These are phyloP conservation scores for Zenarchopterus dispar DNA, from an alignment of 2,797 vertebrate genomes.

Conservation along the genomic window DNA sequence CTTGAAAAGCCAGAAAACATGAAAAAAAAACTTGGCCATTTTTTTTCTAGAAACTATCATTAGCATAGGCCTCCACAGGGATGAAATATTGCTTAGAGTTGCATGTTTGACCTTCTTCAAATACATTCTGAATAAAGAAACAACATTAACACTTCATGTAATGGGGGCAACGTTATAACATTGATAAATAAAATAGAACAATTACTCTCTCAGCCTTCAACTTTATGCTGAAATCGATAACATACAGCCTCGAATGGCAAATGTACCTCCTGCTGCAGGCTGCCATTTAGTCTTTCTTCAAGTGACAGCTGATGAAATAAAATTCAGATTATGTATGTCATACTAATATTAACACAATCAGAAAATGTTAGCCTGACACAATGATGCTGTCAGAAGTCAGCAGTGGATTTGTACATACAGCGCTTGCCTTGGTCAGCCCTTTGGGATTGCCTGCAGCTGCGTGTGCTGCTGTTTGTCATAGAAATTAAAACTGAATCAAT, in stretches of 20 bases:
- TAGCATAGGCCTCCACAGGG: too few species aligned
- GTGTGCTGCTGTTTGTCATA: constrained; percentile 16
- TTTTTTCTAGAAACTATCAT: too few species aligned
- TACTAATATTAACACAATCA: constrained; percentile 29
- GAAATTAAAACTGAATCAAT: constrained; percentile 33
- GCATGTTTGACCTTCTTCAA: background rate
- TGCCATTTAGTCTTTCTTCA: constrained; percentile 4
- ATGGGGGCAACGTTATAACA: too few species aligned
- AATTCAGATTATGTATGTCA: constrained; percentile 22
- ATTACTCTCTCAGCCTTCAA: background rate
- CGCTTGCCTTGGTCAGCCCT: constrained; percentile 14
- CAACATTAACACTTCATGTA: too few species aligned
- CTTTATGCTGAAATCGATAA: background rate
- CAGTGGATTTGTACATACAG: background rate
- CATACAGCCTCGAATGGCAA: background rate
- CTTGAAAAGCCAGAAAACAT: too few species aligned
- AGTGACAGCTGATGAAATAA: constrained; percentile 30
- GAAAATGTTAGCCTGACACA: constrained; percentile 18
- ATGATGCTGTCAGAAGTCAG: constrained; percentile 1
- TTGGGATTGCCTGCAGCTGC: constrained; percentile 33
- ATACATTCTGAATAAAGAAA: too few species aligned
- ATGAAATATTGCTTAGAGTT: background rate
- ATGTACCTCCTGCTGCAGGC: background rate
- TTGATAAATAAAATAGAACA: background rate
- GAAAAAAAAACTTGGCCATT: too few species aligned